phyloP scores from a whole-genome alignment of 2,888 invertebrate genomes.

The Serripes groenlandicus region DNA sequence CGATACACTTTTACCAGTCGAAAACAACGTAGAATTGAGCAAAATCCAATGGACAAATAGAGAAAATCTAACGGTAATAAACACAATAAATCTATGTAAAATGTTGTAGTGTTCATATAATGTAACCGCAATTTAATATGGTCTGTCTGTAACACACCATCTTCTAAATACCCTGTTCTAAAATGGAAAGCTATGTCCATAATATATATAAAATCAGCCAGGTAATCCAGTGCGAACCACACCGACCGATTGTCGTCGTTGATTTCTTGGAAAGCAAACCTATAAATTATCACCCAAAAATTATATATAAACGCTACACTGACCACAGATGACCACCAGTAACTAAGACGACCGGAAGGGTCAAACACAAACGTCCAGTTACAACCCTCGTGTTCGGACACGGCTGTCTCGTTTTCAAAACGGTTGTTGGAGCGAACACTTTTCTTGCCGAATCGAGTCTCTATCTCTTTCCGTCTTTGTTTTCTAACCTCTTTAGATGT shows the following conservation, averaged over 20 bases:
- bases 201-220: conserved; percentile 98
- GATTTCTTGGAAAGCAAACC: conserved; percentile 99
- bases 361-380: conserved; percentile 96
- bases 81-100: conserved; percentile 99
- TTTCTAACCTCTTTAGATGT: conserved; percentile 88
- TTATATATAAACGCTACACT: conserved; percentile 86
- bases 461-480: conserved; percentile 86
- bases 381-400: conserved; percentile 89
- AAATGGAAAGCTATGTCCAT: conserved; percentile 99
- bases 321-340: conserved; percentile 86
- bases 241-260: conserved; percentile 93
- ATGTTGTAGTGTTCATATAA: conserved; percentile 98
- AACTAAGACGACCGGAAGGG: conserved; percentile 95
- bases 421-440: conserved; percentile 72
- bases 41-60: conserved; percentile 97
- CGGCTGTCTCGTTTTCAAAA: conserved; percentile 85
- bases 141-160: conserved; percentile 99
- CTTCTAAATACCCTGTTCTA: conserved; percentile 98
- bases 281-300: conserved; percentile 93
- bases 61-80: conserved; percentile 98
- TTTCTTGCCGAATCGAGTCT: conserved; percentile 86
- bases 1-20: conserved; percentile 98
- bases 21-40: conserved; percentile 97
- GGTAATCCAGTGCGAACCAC: conserved; percentile 99
- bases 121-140: conserved; percentile 96